Evolutionary conservation across 2,888 invertebrate species (phyloP).

Genomic region (Volucella zonaria): DNA sequence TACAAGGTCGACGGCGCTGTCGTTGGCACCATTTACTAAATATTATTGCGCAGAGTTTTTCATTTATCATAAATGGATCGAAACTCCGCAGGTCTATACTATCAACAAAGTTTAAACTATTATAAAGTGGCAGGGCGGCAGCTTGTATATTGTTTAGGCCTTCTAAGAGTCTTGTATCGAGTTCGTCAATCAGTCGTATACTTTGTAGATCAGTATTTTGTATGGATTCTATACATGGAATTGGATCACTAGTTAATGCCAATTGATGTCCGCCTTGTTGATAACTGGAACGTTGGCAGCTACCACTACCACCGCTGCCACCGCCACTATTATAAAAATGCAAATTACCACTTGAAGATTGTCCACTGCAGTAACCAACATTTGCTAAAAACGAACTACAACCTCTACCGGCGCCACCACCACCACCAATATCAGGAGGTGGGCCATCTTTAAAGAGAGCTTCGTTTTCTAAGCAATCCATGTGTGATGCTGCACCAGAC

Average conservation of each 20-base stretch:
- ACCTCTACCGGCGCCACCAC: constrained; percentile 46
- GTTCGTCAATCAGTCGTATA: constrained; percentile 21
- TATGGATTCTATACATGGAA: constrained; percentile 12
- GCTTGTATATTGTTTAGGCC: not conserved
- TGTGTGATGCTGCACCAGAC: constrained; percentile 83
- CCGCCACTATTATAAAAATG: constrained; percentile 41
- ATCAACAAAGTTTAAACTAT: constrained; percentile 35
- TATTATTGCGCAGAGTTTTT: constrained; percentile 46
- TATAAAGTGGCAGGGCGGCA: constrained; percentile 25
- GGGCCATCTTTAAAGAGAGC: constrained; percentile 51
- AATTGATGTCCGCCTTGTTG: constrained; percentile 75
- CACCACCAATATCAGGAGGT: constrained; percentile 39
- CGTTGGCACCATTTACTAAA: constrained; percentile 54
- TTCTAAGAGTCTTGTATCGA: constrained; percentile 50
- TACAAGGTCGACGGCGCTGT: constrained; percentile 42
- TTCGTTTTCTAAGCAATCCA: constrained; percentile 80
- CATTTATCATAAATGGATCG: constrained; percentile 41
- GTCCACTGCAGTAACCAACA: constrained; percentile 35
- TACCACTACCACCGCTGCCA: constrained; percentile 65
- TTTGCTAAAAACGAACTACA: constrained; percentile 46
- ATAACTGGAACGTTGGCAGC: constrained; percentile 41
- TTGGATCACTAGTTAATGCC: not conserved
- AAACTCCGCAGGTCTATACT: constrained; percentile 52
- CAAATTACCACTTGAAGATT: constrained; percentile 23
- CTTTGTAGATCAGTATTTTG: constrained; percentile 16